phyloP scores from a whole-genome alignment of 2,113 vertebrate genomes.

The Lipophrys pholis region DNA sequence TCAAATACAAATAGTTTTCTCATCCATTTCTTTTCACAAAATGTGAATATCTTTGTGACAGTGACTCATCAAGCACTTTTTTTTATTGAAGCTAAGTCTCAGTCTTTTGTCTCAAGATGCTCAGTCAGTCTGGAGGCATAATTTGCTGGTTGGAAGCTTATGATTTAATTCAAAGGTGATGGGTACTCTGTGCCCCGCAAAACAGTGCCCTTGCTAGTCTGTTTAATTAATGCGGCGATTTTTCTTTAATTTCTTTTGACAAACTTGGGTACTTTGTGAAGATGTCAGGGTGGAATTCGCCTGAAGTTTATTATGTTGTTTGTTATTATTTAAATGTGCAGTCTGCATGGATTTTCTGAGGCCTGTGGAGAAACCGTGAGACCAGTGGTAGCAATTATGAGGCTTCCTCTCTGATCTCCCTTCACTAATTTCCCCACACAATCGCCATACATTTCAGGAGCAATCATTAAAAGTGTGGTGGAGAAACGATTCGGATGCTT shows the following conservation, averaged over 20 bases:
- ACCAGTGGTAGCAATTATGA: constrained; percentile 3
- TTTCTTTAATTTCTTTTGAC: constrained; percentile 55
- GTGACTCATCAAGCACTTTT: constrained; percentile 54
- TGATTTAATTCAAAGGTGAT: constrained; percentile 48
- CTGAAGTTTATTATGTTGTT: constrained; percentile 36
- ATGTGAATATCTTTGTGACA: constrained; percentile 39
- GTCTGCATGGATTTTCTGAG: constrained; percentile 5
- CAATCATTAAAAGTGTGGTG: constrained; percentile 16
- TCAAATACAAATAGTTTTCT: too few species aligned
- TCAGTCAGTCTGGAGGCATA: constrained; percentile 29
- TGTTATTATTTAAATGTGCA: constrained; percentile 6
- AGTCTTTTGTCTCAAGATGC: constrained; percentile 42
- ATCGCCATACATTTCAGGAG: neutral
- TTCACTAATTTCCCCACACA: neutral
- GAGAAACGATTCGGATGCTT: neutral
- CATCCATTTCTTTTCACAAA: too few species aligned
- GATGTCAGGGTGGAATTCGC: constrained; percentile 39
- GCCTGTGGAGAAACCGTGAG: constrained; percentile 9
- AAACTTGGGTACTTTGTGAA: constrained; percentile 18
- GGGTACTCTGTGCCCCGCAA: constrained; percentile 25
- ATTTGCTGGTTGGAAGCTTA: constrained; percentile 49
- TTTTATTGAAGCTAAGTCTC: constrained; percentile 45
- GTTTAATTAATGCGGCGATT: constrained; percentile 54
- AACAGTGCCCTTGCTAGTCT: constrained; percentile 27
- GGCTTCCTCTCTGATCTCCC: constrained; percentile 9